phyloP scores from a whole-genome alignment of 2,797 vertebrate species.

The Muscicapa comitata region DNA sequence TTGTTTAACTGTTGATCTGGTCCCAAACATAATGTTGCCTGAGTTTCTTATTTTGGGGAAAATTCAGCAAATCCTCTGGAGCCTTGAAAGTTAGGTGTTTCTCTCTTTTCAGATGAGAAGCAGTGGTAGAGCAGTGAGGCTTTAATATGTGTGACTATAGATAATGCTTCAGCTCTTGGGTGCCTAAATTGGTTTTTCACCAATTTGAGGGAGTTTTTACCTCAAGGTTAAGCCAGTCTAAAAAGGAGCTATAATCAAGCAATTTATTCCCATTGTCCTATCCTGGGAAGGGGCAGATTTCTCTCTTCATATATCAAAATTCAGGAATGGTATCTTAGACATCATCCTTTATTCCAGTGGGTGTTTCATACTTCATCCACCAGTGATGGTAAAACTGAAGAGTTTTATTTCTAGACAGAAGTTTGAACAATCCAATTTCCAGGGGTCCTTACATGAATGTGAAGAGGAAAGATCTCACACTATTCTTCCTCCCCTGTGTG shows the following conservation, averaged over 20 bases:
- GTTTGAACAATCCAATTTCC: neutral
- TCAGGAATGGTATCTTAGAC: neutral
- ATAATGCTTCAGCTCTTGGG: neutral
- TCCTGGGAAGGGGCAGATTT: neutral
- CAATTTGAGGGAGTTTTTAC: neutral
- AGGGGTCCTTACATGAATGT: accelerated
- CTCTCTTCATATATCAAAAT: neutral
- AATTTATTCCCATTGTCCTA: neutral
- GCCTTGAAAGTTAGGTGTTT: neutral
- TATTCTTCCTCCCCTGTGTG: accelerated
- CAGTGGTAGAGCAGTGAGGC: neutral
- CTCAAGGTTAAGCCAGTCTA: neutral
- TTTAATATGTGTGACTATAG: neutral
- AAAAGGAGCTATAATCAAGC: neutral
- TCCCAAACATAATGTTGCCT: neutral
- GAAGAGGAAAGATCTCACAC: neutral
- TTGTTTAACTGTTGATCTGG: neutral
- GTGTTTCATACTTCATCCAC: neutral
- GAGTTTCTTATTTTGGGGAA: neutral
- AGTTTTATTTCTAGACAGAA: neutral
- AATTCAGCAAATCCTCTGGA: neutral
- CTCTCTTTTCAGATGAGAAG: neutral
- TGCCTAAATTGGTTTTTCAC: neutral
- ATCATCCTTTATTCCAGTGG: neutral
- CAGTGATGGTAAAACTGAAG: neutral